Evolutionary conservation across 2,113 vertebrate genomes (phyloP).

Genomic region (Brevimyrus niger): DNA sequence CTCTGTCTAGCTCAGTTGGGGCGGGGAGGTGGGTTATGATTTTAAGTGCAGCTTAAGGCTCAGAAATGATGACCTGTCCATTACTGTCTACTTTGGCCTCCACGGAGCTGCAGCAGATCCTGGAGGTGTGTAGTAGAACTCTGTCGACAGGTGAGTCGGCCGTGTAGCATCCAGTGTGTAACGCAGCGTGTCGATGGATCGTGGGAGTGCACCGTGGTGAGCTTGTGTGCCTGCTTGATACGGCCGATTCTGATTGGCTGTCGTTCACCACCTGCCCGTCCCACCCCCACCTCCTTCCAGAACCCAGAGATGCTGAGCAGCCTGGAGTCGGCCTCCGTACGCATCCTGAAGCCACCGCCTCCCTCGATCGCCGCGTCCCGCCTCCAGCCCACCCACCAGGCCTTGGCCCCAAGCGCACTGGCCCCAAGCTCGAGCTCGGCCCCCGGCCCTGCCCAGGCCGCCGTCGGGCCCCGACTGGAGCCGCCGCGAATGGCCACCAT

Average conservation of each 20-base stretch:
- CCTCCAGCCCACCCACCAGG: conserved; percentile 54
- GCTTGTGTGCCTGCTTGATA: not conserved
- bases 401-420: conserved; percentile 27
- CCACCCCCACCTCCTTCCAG: conserved; percentile 50
- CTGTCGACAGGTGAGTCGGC: conserved; percentile 61
- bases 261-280: not conserved
- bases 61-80: conserved; percentile 58
- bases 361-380: conserved; percentile 52
- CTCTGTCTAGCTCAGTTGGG: not conserved
- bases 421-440: conserved; percentile 25
- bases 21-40: conserved; percentile 28
- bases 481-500: conserved; percentile 89
- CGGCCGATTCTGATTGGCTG: not conserved
- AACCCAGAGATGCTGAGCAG: conserved; percentile 82
- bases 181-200: conserved; percentile 1
- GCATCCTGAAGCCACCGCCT: conserved; percentile 75
- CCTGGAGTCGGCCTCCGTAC: conserved; percentile 73
- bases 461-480: conserved; percentile 60
- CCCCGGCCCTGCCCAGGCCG: conserved; percentile 44
- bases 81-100: conserved; percentile 60
- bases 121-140: conserved; percentile 67
- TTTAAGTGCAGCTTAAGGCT: not conserved
- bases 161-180: conserved; percentile 13
- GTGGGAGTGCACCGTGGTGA: not conserved
- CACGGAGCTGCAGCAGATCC: conserved; percentile 68